Evolutionary conservation across 2,888 invertebrate species (phyloP).

Genomic region (Bugulina stolonifera): DNA sequence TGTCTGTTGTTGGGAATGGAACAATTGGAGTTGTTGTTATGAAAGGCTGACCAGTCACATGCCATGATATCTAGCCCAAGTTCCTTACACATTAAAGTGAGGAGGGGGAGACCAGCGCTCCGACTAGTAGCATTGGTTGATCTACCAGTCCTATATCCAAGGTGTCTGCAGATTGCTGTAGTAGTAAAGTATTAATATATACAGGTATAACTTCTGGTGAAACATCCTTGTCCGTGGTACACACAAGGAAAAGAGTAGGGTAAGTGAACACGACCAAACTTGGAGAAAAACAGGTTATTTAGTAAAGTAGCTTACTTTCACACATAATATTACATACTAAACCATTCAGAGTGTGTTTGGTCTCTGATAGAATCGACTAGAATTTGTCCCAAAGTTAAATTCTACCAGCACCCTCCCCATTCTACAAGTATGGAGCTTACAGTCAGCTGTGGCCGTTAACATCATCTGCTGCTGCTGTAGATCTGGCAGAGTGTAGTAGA

Average conservation of each 20-base stretch:
- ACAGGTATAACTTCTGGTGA: background rate
- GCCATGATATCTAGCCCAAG: background rate
- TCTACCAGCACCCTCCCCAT: no score
- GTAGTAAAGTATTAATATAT: background rate
- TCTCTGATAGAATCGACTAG: no score
- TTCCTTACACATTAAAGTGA: background rate
- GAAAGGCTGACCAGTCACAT: slow-evolving; percentile 5
- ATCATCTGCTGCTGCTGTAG: background rate
- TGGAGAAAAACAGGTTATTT: no score
- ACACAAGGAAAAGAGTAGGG: background rate
- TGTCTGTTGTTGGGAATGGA: background rate
- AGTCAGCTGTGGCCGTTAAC: background rate
- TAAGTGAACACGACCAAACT: no score
- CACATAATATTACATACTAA: no score
- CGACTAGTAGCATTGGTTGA: no score
- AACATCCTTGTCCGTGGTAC: background rate
- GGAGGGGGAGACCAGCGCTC: background rate
- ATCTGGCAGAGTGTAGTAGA: background rate
- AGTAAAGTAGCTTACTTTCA: no score
- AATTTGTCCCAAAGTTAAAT: no score
- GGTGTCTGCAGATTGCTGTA: slow-evolving; percentile 21
- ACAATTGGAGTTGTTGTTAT: background rate
- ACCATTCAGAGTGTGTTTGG: no score
- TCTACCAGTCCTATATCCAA: background rate
- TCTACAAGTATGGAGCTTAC: background rate